Evolutionary conservation across 2,888 invertebrate genomes (phyloP).

Genomic region (Perizoma flavofasciatum): DNA sequence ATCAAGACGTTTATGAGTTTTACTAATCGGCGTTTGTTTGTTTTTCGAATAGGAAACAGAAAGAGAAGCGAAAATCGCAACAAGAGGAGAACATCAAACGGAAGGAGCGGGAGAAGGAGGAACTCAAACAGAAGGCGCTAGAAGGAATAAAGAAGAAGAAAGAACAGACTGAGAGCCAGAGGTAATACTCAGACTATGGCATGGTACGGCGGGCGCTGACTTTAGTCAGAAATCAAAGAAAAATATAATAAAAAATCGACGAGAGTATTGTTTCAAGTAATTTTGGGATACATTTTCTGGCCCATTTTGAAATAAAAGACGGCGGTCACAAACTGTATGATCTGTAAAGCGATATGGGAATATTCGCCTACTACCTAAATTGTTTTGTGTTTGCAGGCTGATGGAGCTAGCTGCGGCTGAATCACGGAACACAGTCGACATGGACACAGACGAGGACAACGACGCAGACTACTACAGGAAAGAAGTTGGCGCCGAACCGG

Average conservation of each 20-base stretch:
- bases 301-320: no score
- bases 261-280: no score
- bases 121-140: constrained; percentile 86
- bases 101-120: constrained; percentile 86
- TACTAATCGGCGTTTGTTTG: no score
- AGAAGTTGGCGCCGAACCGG: constrained; percentile 95
- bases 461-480: constrained; percentile 89
- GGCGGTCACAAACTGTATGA: no score
- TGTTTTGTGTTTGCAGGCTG: constrained; percentile 49
- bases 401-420: constrained; percentile 82
- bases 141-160: constrained; percentile 87
- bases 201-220: no score
- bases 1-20: no score
- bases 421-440: constrained; percentile 69
- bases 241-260: no score
- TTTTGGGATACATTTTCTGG: no score
- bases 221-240: no score
- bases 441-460: constrained; percentile 86
- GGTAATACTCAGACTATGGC: constrained; percentile 47
- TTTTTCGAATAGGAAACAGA: constrained; percentile 82
- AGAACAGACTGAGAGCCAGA: constrained; percentile 72
- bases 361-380: neutral
- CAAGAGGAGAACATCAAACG: constrained; percentile 89
- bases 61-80: constrained; percentile 89
- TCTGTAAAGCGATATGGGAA: no score